Base-by-base conservation (phyloP, 2,888 invertebrate species). In the Ornithoptera alexandrae region DNA sequence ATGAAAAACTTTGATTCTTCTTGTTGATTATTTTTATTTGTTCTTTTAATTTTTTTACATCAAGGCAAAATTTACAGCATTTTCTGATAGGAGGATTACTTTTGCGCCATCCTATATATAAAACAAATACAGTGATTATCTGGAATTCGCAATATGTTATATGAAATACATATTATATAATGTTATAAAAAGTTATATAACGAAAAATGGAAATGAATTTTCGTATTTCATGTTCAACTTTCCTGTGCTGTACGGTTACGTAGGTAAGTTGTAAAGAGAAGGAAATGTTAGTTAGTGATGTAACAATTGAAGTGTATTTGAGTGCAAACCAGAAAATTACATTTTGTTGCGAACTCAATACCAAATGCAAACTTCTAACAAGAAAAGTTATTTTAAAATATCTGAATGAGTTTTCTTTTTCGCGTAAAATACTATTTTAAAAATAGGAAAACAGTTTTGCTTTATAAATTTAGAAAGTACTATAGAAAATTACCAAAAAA, bases 361-460 rank as follows among this genome's bases (percentile, higher is more conserved):
- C 83, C 79, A 78, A 83, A 82, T 73, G 72, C 82, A 81, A 89
- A 90, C 84, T 89, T 88, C 78, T 88, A 90, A 90, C 84, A 86
- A 89, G 88, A 85, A 88, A 91, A 91, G 67, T 70, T 70, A 70
- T 63, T 70, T 70, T 70, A 20, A 67, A 70, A 70, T 67, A 59
- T 46, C 22, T 62, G 57, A 50, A 62, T 69, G 22, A 24, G 30
- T 42, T 50, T 15, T 62, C 50, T 64, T 22, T 30, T 56, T 50
- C 56, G 67, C 57, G 57, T 69, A 22, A 64, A 64, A 46, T 46
- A 46, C 46, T 15, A 15, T 46, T 46, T 46, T 46, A 8, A 46
- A 15, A 46, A 46, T 15, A 12, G 46, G 46, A 46, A 46, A 46
- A 46, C 15, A 46, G 2, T 46, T 46, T 46, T 2, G 12, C 46